phyloP scores from a whole-genome alignment of 2,113 vertebrate species.

The Gymnocephalus cernua region DNA sequence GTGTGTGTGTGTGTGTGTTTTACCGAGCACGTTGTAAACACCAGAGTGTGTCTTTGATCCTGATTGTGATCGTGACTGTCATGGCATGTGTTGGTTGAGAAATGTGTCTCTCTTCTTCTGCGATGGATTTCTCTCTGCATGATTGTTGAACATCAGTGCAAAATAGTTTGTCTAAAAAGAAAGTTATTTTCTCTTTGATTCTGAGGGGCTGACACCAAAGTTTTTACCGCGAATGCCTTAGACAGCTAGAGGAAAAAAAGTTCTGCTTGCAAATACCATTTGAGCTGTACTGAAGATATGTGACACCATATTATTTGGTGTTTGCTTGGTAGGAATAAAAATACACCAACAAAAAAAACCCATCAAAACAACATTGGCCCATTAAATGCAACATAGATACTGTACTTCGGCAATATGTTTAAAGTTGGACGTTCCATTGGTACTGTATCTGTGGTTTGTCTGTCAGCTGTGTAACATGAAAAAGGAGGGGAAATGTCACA shows the following conservation, averaged over 20 bases:
- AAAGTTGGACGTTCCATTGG: constrained; percentile 1
- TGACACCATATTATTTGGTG: constrained; percentile 16
- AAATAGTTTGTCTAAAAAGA: constrained; percentile 36
- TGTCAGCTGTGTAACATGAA: constrained; percentile 16
- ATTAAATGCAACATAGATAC: constrained; percentile 17
- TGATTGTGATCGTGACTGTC: constrained; percentile 16
- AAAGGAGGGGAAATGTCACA: not conserved
- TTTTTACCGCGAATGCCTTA: constrained; percentile 34
- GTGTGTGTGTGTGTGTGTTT: not conserved
- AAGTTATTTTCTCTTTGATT: constrained; percentile 39
- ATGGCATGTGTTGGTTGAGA: constrained; percentile 4
- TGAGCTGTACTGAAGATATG: constrained; percentile 31
- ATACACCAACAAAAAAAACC: not conserved
- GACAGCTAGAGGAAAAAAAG: constrained; percentile 21
- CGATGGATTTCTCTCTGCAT: constrained; percentile 18
- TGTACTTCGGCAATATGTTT: not conserved
- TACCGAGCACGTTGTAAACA: constrained; percentile 22
- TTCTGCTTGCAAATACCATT: constrained; percentile 24
- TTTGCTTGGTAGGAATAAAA: constrained; percentile 19
- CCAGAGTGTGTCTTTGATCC: constrained; percentile 36
- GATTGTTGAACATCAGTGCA: constrained; percentile 31
- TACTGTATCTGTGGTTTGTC: constrained; percentile 7
- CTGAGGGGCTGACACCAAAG: constrained; percentile 40
- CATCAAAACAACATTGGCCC: constrained; percentile 9
- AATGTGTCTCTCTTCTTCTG: constrained; percentile 2